These are phyloP conservation scores for Gyrodactylus salaris DNA, from an alignment of 1,140 invertebrate species.

Conservation along the genomic window DNA sequence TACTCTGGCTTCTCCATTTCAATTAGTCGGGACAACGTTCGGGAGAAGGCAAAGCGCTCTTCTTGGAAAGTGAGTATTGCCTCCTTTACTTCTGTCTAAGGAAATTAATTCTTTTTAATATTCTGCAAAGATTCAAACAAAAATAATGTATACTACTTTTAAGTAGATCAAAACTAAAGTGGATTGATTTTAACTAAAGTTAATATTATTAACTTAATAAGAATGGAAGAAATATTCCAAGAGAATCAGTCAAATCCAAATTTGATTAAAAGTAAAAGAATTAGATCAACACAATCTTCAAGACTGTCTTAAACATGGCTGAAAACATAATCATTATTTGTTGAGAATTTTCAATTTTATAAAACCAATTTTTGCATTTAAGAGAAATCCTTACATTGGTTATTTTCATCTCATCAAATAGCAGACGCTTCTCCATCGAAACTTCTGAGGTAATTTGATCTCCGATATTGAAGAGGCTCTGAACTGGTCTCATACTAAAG, in stretches of 20 bases:
- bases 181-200: too few relatives aligned
- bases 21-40: slow-evolving; percentile 52
- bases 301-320: too few relatives aligned
- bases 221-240: too few relatives aligned
- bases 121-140: too few relatives aligned
- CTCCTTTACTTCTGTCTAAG: slow-evolving; percentile 15
- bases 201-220: too few relatives aligned
- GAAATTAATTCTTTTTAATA: not conserved
- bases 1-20: slow-evolving; percentile 80
- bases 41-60: slow-evolving; percentile 73
- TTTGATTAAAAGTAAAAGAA: too few relatives aligned
- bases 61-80: slow-evolving; percentile 76
- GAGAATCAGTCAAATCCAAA: too few relatives aligned
- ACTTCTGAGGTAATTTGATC: not conserved
- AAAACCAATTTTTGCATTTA: not conserved
- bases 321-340: too few relatives aligned
- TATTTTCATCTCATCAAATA: not conserved
- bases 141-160: too few relatives aligned
- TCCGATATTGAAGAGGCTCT: slow-evolving; percentile 19
- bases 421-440: not conserved
- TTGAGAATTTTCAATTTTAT: too few relatives aligned
- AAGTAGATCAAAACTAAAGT: too few relatives aligned
- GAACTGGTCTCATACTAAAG: not conserved
- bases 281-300: too few relatives aligned
- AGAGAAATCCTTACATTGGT: not conserved